A percentile compares a stretch with the other conserved stretches of the same genome.
These are phyloP conservation scores for Aurelia sp. DNA, from an alignment of 30 jellyfish, hydroid and myxozoan genomes.

Conservation along the genomic window DNA sequence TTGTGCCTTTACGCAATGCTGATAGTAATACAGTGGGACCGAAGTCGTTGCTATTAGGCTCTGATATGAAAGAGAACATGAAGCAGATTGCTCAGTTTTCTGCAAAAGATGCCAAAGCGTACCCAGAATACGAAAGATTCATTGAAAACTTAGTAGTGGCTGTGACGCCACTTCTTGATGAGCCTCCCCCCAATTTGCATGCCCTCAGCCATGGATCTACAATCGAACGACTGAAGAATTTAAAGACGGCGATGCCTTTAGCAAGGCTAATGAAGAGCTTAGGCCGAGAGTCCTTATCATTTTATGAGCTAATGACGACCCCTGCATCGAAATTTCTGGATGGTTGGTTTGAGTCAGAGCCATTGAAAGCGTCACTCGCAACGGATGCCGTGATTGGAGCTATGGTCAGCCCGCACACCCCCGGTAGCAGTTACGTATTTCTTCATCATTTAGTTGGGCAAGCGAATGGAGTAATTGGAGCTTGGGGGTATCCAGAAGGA, in stretches of 20 bases:
- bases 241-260: conserved; percentile 35
- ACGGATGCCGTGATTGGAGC: conserved; percentile 67
- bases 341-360: conserved; percentile 67
- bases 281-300: conserved; percentile 38
- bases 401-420: conserved; percentile 69
- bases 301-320: conserved; percentile 61
- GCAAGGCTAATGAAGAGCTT: conserved; percentile 28
- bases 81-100: conserved; percentile 57
- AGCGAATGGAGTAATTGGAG: conserved; percentile 67
- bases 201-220: conserved; percentile 32
- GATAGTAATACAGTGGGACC: conserved; percentile 35
- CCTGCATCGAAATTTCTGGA: conserved; percentile 66
- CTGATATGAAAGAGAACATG: conserved; percentile 54
- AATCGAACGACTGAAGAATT: conserved; percentile 4
- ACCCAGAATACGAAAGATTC: conserved; percentile 51
- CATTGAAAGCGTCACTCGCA: conserved; percentile 59
- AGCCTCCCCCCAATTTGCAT: conserved; percentile 63
- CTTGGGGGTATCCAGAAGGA: conserved; percentile 75
- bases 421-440: conserved; percentile 66
- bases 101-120: conserved; percentile 52
- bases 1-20: conserved; percentile 51
- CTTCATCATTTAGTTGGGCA: conserved; percentile 67
- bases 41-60: conserved; percentile 43
- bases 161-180: conserved; percentile 63
- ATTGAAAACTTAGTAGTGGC: conserved; percentile 46